phyloP scores from a whole-genome alignment of 2,888 invertebrate species.

The Gandaritis pyraliata region DNA sequence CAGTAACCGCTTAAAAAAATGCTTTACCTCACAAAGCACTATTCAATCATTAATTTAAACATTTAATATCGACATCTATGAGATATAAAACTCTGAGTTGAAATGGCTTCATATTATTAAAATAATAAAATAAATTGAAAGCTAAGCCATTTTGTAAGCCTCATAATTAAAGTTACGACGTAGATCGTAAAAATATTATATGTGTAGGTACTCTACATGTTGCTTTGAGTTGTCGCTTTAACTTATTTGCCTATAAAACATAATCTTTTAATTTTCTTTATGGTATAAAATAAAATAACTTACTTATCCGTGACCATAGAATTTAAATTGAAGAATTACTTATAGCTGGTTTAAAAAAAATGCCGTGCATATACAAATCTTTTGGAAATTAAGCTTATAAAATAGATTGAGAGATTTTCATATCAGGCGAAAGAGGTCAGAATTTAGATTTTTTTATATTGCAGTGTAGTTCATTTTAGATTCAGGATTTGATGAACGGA shows the following conservation, averaged over 20 bases:
- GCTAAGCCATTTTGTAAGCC: slow-evolving; percentile 11
- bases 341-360: too few species aligned
- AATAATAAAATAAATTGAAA: slow-evolving; percentile 22
- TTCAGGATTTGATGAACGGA: too few species aligned
- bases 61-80: too few species aligned
- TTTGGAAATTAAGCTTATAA: too few species aligned
- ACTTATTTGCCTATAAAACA: slow-evolving; percentile 16
- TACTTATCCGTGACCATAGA: background rate
- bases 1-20: too few species aligned
- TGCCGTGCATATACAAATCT: too few species aligned
- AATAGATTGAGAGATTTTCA: too few species aligned
- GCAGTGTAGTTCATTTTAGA: too few species aligned
- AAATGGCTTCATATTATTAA: slow-evolving; percentile 22
- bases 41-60: too few species aligned
- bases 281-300: slow-evolving; percentile 4
- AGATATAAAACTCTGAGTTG: background rate
- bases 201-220: slow-evolving; percentile 3
- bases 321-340: background rate
- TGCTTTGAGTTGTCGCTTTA: background rate
- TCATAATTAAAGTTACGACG: slow-evolving; percentile 10
- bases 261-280: slow-evolving; percentile 12
- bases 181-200: slow-evolving; percentile 26
- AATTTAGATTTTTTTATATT: too few species aligned
- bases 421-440: too few species aligned
- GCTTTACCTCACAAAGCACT: too few species aligned